Percentiles rank a stretch among this genome's conserved stretches.
These are phyloP conservation scores for Microplitis mediator DNA, from an alignment of 1,140 invertebrate species.

Conservation along the genomic window DNA sequence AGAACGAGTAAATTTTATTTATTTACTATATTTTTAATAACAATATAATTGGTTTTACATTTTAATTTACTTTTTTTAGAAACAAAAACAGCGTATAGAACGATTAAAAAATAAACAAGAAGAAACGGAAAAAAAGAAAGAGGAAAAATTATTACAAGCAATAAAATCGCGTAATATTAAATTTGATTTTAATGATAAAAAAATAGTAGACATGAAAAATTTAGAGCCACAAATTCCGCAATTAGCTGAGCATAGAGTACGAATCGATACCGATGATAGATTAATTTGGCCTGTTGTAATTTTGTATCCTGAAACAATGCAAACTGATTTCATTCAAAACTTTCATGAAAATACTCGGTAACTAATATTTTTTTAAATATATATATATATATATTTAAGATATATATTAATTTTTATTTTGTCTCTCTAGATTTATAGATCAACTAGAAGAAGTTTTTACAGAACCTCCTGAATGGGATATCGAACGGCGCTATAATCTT, in stretches of 20 bases:
- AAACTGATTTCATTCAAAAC: constrained; percentile 75
- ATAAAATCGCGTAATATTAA: constrained; percentile 64
- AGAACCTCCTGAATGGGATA: constrained; percentile 77
- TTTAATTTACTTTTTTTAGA: constrained; percentile 50
- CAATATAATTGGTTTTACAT: background rate
- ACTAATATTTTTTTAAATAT: constrained; percentile 39
- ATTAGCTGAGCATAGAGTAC: constrained; percentile 66
- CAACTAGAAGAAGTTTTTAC: constrained; percentile 78
- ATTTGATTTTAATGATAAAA: constrained; percentile 50
- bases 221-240: constrained; percentile 70
- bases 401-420: constrained; percentile 43
- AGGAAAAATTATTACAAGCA: constrained; percentile 64
- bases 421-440: constrained; percentile 68
- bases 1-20: constrained; percentile 56
- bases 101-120: constrained; percentile 66
- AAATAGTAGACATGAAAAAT: constrained; percentile 60
- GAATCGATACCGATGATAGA: constrained; percentile 64
- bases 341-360: constrained; percentile 77
- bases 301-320: constrained; percentile 80
- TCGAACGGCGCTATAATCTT: constrained; percentile 69
- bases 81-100: constrained; percentile 66
- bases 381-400: constrained; percentile 29
- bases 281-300: constrained; percentile 84
- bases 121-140: constrained; percentile 65
- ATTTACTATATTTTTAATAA: constrained; percentile 8